These are phyloP conservation scores for Scopus umbretta DNA, from an alignment of 2,113 vertebrate species.

Conservation along the genomic window DNA sequence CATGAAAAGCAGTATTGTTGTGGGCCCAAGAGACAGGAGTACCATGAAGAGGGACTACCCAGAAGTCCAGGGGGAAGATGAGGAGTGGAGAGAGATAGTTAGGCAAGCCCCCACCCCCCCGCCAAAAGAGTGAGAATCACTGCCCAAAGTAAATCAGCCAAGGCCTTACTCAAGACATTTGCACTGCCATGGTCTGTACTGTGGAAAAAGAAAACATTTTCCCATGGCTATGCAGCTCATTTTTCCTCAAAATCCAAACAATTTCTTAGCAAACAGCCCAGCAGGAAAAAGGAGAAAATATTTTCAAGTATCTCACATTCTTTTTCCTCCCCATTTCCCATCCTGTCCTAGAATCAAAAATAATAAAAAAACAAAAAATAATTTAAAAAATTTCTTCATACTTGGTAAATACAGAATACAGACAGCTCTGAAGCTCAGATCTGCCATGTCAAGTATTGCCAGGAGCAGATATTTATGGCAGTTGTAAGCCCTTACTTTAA, in stretches of 20 bases:
- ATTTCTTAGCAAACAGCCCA: not conserved
- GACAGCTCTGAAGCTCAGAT: not conserved
- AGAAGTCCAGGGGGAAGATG: not conserved
- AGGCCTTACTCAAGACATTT: not conserved
- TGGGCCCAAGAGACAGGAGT: not conserved
- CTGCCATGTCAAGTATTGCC: not conserved
- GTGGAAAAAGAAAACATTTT: not conserved
- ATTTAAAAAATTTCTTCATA: not conserved
- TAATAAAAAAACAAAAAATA: not conserved
- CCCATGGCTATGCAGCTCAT: not conserved
- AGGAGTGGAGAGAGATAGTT: not conserved
- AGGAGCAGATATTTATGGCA: not conserved
- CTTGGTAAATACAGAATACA: not conserved
- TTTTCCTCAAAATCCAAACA: constrained; percentile 12
- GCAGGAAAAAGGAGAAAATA: not conserved
- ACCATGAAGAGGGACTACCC: not conserved
- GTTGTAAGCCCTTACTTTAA: not conserved
- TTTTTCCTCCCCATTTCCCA: not conserved
- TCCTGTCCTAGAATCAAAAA: not conserved
- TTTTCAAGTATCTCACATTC: not conserved
- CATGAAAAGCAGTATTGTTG: not conserved
- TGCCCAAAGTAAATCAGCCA: not conserved
- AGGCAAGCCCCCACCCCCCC: not conserved
- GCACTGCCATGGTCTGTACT: not conserved
- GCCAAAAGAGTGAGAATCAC: not conserved